phyloP scores from a whole-genome alignment of 2,113 vertebrate genomes.

The Pao palembangensis region DNA sequence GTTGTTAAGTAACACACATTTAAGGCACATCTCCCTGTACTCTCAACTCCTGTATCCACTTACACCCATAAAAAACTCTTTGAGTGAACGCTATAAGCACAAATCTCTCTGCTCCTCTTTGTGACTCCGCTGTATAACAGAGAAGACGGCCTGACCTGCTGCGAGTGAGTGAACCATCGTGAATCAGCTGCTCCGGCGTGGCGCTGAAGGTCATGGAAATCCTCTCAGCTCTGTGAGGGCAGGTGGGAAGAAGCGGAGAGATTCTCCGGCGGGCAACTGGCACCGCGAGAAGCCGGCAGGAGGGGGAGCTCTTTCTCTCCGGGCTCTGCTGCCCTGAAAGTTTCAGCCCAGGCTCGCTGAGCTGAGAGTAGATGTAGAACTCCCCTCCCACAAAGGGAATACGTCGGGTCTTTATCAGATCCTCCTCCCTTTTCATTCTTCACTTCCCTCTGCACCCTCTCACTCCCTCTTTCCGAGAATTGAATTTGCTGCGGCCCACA shows the following conservation, averaged over 20 bases:
- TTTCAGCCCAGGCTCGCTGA: slow-evolving; percentile 26
- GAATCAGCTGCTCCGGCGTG: slow-evolving; percentile 28
- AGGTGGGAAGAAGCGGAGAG: slow-evolving; percentile 25
- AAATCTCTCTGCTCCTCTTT: background rate
- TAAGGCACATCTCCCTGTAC: background rate
- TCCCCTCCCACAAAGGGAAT: slow-evolving; percentile 48
- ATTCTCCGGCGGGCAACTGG: slow-evolving; percentile 27
- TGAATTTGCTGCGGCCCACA: background rate
- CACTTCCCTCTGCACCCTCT: slow-evolving; percentile 15
- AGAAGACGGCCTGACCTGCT: slow-evolving; percentile 40
- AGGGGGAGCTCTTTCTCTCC: slow-evolving; percentile 43
- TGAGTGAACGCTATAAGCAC: background rate
- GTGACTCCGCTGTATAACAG: slow-evolving; percentile 11
- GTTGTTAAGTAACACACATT: slow-evolving; percentile 11
- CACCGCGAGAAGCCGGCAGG: slow-evolving; percentile 27
- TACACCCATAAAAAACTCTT: slow-evolving; percentile 4
- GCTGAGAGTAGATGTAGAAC: slow-evolving; percentile 24
- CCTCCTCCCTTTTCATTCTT: slow-evolving; percentile 37
- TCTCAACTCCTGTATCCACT: slow-evolving; percentile 2
- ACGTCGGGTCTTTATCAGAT: slow-evolving; percentile 55
- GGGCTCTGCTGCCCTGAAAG: slow-evolving; percentile 26
- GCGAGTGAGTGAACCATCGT: slow-evolving; percentile 37
- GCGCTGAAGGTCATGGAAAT: slow-evolving; percentile 35
- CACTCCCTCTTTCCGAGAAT: slow-evolving; percentile 23
- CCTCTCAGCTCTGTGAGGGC: slow-evolving; percentile 16